These are phyloP conservation scores for Oreochromis mossambicus DNA, from an alignment of 2,797 vertebrate species.

Conservation along the genomic window DNA sequence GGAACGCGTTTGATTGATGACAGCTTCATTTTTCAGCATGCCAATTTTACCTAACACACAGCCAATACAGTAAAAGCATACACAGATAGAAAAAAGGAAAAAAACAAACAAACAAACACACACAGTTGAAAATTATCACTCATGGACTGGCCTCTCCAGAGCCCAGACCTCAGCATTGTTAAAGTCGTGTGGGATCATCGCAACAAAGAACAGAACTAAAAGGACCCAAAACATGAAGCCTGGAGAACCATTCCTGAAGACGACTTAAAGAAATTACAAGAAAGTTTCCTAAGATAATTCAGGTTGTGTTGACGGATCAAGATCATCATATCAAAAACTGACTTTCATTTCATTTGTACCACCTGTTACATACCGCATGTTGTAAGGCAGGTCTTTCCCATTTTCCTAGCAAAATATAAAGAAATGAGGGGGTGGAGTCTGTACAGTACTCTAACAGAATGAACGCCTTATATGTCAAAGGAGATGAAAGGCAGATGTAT, in stretches of 20 bases:
- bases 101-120: accelerated
- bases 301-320: neutral
- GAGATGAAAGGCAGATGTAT: accelerated
- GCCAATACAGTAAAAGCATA: neutral
- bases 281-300: accelerated
- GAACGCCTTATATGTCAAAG: neutral
- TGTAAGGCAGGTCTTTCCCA: neutral
- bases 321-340: neutral
- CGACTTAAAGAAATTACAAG: neutral
- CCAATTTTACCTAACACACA: neutral
- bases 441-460: neutral
- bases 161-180: neutral
- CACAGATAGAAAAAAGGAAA: neutral
- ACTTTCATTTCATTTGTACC: neutral
- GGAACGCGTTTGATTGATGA: neutral
- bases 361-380: accelerated
- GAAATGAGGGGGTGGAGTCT: neutral
- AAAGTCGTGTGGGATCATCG: neutral
- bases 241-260: neutral
- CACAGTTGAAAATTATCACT: neutral
- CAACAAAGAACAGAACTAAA: neutral
- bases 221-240: neutral
- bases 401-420: neutral
- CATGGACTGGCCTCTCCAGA: accelerated
- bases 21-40: neutral